Base-by-base conservation (phyloP, 2,797 vertebrate genomes). In the Amniataba percoides region DNA sequence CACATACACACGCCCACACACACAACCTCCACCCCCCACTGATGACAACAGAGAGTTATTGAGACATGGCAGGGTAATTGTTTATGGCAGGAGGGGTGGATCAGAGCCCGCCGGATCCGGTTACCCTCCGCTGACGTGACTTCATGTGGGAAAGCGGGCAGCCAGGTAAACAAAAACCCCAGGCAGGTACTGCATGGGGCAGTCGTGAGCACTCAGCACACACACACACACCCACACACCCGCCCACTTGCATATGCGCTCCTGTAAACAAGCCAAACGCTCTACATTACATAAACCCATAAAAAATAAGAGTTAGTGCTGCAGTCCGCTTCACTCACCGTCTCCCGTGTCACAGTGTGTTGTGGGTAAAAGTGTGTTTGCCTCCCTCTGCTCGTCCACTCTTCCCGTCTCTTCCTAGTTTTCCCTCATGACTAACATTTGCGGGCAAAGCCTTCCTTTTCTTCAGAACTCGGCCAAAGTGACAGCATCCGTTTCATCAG, bases 121-220 rank as follows among this genome's bases (percentile, higher is more conserved):
- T 83, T 90, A 86, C 85, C 84, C 82, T 87, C 82, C 78, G 56
- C 63, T 89, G 86, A 90, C 53, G 71, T 59, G 71, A 84, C 78
- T 74, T 83, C 78, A 83, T 43, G 23, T 66, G 49, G 76, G 58
- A 66, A 74, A 63, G 55, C 62, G 25, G 19, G 21, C 78, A 87
- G 85, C 65, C 80, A 72, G 78, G 88, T 90, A 92, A 90, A 88
- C 77, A 82, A 74, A 83, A 31, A 31, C 27, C 78, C 73, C 67
- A 66, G 65, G 56, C 45, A 39, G 45, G 39, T 46, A 36, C 64
- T 39, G 62, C 48, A 31, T 36, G 58, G 25, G 51, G n/a, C 46
- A 60, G 80, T 14, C 25, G 31, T 65, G 46, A 27, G 5, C 62
- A 14, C 16, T 8, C 46, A 74, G n/a, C n/a, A 8, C 25, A 21